These are phyloP conservation scores for Takifugu rubripes DNA, from an alignment of 2,797 vertebrate species.

Conservation along the genomic window DNA sequence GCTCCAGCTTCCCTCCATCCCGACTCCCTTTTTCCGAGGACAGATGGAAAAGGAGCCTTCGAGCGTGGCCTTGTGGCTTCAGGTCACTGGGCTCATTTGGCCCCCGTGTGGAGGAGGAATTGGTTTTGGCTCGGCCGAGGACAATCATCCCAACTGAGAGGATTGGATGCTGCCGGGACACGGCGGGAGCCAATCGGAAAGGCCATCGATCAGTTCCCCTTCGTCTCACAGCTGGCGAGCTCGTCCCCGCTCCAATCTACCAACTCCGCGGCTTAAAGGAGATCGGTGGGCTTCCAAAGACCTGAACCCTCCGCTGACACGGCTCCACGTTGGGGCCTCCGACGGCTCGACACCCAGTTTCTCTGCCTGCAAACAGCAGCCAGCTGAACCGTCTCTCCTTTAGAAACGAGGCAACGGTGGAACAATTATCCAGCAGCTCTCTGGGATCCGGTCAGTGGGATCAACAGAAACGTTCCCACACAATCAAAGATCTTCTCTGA, in stretches of 20 bases:
- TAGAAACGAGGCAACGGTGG: background rate
- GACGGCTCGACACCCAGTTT: background rate
- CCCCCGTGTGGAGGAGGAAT: slow-evolving; percentile 75
- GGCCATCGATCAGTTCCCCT: slow-evolving; percentile 87
- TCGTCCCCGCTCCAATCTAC: slow-evolving; percentile 84
- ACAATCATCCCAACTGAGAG: slow-evolving; percentile 71
- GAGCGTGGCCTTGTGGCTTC: slow-evolving; percentile 73
- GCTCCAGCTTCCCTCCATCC: slow-evolving; percentile 1
- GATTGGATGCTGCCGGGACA: slow-evolving; percentile 82
- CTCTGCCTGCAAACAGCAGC: slow-evolving; percentile 7
- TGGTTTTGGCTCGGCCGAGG: slow-evolving; percentile 80
- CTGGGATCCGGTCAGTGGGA: background rate
- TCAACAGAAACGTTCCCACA: background rate
- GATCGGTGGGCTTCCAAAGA: slow-evolving; percentile 81
- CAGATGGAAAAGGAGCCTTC: slow-evolving; percentile 40
- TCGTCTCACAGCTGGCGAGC: slow-evolving; percentile 88
- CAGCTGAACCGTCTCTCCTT: background rate
- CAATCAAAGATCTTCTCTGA: background rate
- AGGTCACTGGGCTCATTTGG: slow-evolving; percentile 85
- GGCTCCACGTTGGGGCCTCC: slow-evolving; percentile 11
- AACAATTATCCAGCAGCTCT: background rate
- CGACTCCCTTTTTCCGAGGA: slow-evolving; percentile 20
- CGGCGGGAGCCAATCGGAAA: slow-evolving; percentile 80
- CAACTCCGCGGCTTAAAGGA: slow-evolving; percentile 79
- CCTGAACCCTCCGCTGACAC: slow-evolving; percentile 69